Base-by-base conservation (phyloP, 2,888 invertebrate species). In the Coleophora flavipennella region DNA sequence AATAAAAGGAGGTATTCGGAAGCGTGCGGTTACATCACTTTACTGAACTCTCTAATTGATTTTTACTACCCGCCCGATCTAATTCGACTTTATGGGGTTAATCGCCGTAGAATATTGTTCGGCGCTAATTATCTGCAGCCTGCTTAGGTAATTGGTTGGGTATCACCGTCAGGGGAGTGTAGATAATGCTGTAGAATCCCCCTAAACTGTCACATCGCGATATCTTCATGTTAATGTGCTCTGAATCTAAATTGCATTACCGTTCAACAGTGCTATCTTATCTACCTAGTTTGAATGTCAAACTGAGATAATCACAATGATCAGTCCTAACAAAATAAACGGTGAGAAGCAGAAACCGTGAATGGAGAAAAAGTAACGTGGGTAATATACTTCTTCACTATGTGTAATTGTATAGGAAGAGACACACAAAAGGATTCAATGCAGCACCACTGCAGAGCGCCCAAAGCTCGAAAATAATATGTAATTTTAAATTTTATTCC, bases 1-100 rank as follows among this genome's bases (percentile, higher is more conserved):
- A 81, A 83, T 81, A 81, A 81, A 79, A 77, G 74, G 69, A 72
- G 69, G 62, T 62, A 71, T 73, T 72, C 68, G 63, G 76, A 72
- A 70, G 75, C 77, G 77, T 79, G 77, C 70, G 76, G 76, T 74
- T 71, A 75, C 77, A 75, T 70, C 73, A 71, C 67, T 62, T 48
- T 55, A 55, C 61, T 62, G 60, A 59, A 65, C 60, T 57, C 55
- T 64, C 66, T 81, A 81, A 81, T 80, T 79, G 79, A 78, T 80
- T 78, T 81, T 80, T 80, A 80, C 70, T 68, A 67, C 68, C 59
- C 62, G 62, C 60, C 67, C 68, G 73, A 78, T 71, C 76, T 67
- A 67, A 77, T 68, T 49, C 57, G 65, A 71, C 67, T 68, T 70
- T 68, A 71, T 69, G 66, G 62, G 59, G 64, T 66, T 68, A 68